A percentile compares a stretch with the other conserved stretches of the same genome.
Evolutionary conservation across 1,140 invertebrate genomes (phyloP).

Genomic region (Triops cancriformis): DNA sequence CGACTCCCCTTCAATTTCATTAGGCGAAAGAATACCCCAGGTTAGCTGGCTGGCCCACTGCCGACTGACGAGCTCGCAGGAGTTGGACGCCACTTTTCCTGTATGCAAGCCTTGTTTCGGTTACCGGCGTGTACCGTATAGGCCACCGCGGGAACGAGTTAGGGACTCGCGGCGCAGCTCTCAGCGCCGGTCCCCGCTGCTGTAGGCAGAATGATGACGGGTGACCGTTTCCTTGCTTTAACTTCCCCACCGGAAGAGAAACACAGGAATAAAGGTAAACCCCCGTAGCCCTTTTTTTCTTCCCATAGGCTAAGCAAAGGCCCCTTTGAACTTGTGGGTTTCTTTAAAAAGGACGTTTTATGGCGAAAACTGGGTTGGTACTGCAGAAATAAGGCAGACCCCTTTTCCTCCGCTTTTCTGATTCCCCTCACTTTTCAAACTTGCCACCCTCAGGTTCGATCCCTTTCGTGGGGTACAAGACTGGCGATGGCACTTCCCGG

Average conservation of each 20-base stretch:
- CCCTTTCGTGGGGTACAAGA: background rate
- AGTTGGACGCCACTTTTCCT: background rate
- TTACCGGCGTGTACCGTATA: background rate
- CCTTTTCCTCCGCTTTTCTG: background rate
- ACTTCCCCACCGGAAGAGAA: too few species aligned
- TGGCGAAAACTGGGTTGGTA: background rate
- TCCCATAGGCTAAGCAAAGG: background rate
- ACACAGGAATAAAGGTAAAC: background rate
- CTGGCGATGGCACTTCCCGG: slow-evolving; percentile 2
- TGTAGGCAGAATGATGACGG: too few species aligned
- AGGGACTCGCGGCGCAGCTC: background rate
- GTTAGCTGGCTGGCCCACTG: slow-evolving; percentile 2
- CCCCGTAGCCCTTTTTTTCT: background rate
- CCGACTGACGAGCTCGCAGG: background rate
- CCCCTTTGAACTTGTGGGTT: background rate
- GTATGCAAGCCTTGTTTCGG: background rate
- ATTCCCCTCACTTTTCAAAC: too few species aligned
- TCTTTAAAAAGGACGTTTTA: background rate
- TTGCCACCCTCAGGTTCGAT: background rate
- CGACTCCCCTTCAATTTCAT: background rate
- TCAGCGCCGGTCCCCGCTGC: background rate
- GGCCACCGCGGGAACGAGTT: background rate
- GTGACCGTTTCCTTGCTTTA: too few species aligned
- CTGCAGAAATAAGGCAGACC: background rate
- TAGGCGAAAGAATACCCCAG: background rate